A percentile compares a stretch with the other conserved stretches of the same genome.
These are phyloP conservation scores for Tachypleus tridentatus DNA, from an alignment of 1,140 invertebrate species.

Conservation along the genomic window DNA sequence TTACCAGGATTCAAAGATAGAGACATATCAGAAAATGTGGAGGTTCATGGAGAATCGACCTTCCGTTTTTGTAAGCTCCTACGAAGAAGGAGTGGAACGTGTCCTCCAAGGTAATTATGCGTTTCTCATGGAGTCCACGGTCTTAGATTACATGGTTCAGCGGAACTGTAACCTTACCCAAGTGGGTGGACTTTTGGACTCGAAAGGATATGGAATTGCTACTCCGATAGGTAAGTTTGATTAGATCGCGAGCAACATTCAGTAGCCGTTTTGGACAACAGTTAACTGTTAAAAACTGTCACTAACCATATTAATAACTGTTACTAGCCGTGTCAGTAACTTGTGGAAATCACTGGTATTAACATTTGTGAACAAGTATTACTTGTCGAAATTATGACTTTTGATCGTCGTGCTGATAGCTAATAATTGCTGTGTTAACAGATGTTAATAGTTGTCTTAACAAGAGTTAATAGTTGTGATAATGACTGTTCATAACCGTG, in stretches of 20 bases:
- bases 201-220: slow-evolving; percentile 61
- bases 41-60: slow-evolving; percentile 73
- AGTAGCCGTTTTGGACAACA: not conserved
- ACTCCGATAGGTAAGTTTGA: slow-evolving; percentile 37
- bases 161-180: slow-evolving; percentile 95
- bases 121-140: slow-evolving; percentile 97
- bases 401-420: not conserved
- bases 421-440: too few relatives aligned
- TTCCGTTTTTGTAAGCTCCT: slow-evolving; percentile 71
- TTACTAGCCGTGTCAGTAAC: not conserved
- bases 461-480: too few relatives aligned
- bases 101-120: slow-evolving; percentile 87
- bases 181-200: slow-evolving; percentile 87
- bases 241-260: not conserved
- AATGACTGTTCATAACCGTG: too few relatives aligned
- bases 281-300: too few relatives aligned
- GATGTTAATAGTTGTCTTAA: too few relatives aligned
- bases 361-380: not conserved
- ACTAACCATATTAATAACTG: too few relatives aligned
- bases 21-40: slow-evolving; percentile 96
- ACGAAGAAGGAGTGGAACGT: slow-evolving; percentile 74
- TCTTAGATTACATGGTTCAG: slow-evolving; percentile 90
- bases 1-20: slow-evolving; percentile 80
- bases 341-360: not conserved
- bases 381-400: not conserved